These are phyloP conservation scores for Xenus cinereus DNA, from an alignment of 2,113 vertebrate genomes.

Conservation along the genomic window DNA sequence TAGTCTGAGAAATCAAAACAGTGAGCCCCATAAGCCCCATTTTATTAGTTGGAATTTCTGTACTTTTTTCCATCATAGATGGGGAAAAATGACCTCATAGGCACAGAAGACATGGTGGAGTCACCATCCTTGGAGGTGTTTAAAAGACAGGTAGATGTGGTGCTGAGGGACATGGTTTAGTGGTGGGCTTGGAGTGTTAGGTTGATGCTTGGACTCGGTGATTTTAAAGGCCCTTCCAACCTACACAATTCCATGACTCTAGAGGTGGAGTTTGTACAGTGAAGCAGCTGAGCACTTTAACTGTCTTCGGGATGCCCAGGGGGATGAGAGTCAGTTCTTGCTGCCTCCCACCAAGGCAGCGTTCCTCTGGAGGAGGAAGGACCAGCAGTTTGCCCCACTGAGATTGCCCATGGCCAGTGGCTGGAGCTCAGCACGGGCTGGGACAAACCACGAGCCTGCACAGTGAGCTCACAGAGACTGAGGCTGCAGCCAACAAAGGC, in stretches of 20 bases:
- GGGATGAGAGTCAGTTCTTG: not conserved
- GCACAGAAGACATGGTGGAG: rapidly evolving
- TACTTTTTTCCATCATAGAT: rapidly evolving
- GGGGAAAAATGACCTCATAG: not conserved
- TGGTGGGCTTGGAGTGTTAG: not conserved
- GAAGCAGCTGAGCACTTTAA: not conserved
- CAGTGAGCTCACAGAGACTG: not conserved
- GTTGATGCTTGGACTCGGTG: not conserved
- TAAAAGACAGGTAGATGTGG: not conserved
- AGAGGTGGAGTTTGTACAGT: not conserved
- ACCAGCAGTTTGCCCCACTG: not conserved
- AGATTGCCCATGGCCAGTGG: rapidly evolving
- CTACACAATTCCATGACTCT: not conserved
- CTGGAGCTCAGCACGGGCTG: not conserved
- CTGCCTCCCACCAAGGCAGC: rapidly evolving
- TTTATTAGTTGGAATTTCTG: not conserved
- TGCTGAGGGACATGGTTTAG: not conserved
- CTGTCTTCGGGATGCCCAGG: not conserved
- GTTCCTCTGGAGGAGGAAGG: rapidly evolving
- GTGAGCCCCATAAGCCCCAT: not conserved
- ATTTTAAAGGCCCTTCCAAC: not conserved
- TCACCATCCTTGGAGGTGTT: not conserved
- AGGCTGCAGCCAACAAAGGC: not conserved
- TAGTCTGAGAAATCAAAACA: not conserved
- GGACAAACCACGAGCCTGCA: rapidly evolving